Evolutionary conservation across 2,113 vertebrate genomes (phyloP).

Genomic region (Trichomycterus rosablanca): DNA sequence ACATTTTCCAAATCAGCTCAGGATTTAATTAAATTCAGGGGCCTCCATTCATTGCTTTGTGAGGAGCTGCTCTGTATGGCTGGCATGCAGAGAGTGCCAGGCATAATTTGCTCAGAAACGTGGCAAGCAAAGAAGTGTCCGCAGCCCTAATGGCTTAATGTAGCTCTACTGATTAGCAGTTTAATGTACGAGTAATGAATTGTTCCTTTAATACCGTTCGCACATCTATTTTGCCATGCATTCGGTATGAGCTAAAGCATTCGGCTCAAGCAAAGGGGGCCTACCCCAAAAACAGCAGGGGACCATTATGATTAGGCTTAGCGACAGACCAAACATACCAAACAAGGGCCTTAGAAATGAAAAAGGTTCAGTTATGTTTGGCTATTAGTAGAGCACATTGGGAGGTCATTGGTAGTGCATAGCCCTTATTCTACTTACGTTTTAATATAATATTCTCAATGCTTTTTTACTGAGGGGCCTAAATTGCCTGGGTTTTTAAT

Average conservation of each 20-base stretch:
- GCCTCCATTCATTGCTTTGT: constrained; percentile 51
- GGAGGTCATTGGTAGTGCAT: not conserved
- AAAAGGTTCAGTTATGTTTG: constrained; percentile 9
- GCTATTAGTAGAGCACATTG: not conserved
- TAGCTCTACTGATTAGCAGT: constrained; percentile 71
- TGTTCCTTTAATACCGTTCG: constrained; percentile 69
- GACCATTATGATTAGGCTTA: constrained; percentile 24
- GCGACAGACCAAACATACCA: constrained; percentile 27
- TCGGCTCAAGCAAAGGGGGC: constrained; percentile 16
- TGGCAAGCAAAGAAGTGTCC: constrained; percentile 37
- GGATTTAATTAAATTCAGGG: constrained; percentile 60
- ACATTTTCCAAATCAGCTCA: constrained; percentile 59
- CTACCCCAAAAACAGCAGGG: constrained; percentile 28
- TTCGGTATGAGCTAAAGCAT: constrained; percentile 54
- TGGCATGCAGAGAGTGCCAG: constrained; percentile 43
- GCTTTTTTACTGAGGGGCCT: constrained; percentile 12
- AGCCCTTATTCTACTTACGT: not conserved
- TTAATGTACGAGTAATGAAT: constrained; percentile 72
- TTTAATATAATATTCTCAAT: not conserved
- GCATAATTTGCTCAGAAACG: constrained; percentile 44
- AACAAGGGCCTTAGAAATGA: not conserved
- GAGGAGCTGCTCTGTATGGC: constrained; percentile 57
- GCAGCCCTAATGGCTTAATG: constrained; percentile 71
- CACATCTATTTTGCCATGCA: constrained; percentile 59
- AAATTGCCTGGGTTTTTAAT: constrained; percentile 16